Evolutionary conservation across 2,113 vertebrate genomes (phyloP).

Genomic region (Octodon degus): DNA sequence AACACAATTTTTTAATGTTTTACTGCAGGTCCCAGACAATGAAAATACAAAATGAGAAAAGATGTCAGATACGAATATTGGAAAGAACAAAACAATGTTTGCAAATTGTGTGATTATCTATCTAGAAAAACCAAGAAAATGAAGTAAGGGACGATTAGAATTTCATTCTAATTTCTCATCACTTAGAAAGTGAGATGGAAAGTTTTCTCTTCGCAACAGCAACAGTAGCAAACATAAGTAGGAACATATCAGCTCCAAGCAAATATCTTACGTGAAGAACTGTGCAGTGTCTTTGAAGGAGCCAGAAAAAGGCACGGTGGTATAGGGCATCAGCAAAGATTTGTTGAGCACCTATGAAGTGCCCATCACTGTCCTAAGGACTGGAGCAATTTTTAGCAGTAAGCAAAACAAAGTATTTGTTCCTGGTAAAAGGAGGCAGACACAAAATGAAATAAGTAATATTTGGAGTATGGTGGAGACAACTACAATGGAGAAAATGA

Average conservation of each 20-base stretch:
- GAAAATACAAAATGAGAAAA: background rate
- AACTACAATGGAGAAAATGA: no score
- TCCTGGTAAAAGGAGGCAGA: background rate
- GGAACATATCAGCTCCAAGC: slow-evolving; percentile 19
- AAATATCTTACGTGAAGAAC: background rate
- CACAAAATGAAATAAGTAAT: background rate
- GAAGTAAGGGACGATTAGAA: background rate
- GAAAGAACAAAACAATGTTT: slow-evolving; percentile 8
- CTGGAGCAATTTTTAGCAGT: background rate
- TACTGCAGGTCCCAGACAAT: background rate
- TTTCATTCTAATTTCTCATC: background rate
- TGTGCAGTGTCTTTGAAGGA: background rate
- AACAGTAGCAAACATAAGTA: background rate
- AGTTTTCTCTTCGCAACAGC: slow-evolving; percentile 18
- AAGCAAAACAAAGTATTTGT: background rate
- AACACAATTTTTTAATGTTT: background rate
- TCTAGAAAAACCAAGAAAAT: slow-evolving; percentile 8
- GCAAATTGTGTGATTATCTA: background rate
- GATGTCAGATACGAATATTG: background rate
- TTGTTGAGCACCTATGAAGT: background rate
- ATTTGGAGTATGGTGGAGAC: no score
- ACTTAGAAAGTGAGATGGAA: background rate
- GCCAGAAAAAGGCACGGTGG: background rate
- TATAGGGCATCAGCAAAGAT: background rate
- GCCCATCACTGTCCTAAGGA: background rate